Percentiles rank a stretch among this genome's conserved stretches.
phyloP scores from a whole-genome alignment of 2,888 invertebrate genomes.

The Entomobrya multifasciata region DNA sequence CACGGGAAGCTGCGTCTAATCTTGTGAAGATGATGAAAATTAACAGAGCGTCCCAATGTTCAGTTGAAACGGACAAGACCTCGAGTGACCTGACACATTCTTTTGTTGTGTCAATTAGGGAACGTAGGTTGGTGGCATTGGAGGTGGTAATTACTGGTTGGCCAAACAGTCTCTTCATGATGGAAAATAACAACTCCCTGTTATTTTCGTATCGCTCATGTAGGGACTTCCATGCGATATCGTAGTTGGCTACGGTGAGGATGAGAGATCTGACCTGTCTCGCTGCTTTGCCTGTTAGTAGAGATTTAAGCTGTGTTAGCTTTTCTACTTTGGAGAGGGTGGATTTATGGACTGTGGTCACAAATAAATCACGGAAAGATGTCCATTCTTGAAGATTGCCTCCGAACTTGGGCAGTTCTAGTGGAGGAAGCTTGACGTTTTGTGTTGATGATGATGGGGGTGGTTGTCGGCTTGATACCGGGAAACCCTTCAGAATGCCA shows the following conservation, averaged over 20 bases:
- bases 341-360: constrained; percentile 18
- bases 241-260: constrained; percentile 50
- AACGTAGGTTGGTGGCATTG: not conserved
- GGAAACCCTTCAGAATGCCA: no score
- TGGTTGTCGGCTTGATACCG: no score
- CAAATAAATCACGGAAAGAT: constrained; percentile 53
- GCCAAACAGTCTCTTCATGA: not conserved
- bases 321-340: constrained; percentile 47
- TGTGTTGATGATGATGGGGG: not conserved
- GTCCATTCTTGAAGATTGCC: constrained; percentile 64
- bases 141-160: constrained; percentile 3
- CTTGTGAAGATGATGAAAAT: constrained; percentile 49
- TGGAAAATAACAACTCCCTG: constrained; percentile 41
- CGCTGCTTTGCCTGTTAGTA: constrained; percentile 50
- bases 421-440: constrained; percentile 35
- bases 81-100: constrained; percentile 57
- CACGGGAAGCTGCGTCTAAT: constrained; percentile 33
- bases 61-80: not conserved
- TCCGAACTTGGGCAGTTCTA: constrained; percentile 53
- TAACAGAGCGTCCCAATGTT: constrained; percentile 41
- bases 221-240: constrained; percentile 50
- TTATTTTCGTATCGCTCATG: constrained; percentile 56
- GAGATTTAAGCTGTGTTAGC: constrained; percentile 49
- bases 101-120: constrained; percentile 52
- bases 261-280: constrained; percentile 28